Evolutionary conservation across 2,888 invertebrate species (phyloP).

Genomic region (Aricia artaxerxes): DNA sequence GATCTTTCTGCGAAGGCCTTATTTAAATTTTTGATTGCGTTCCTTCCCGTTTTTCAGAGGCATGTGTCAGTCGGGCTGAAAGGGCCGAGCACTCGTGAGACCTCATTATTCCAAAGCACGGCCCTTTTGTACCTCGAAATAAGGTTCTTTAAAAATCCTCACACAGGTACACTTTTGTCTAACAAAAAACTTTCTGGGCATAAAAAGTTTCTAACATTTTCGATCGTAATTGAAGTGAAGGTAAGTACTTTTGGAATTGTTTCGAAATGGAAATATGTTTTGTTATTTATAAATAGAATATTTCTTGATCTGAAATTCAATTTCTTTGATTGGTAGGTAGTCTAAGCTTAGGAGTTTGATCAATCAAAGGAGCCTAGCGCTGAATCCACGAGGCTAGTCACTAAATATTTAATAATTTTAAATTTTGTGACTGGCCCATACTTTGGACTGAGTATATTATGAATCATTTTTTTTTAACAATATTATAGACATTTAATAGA

Average conservation of each 20-base stretch:
- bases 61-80: slow-evolving; percentile 59
- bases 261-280: background rate
- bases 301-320: background rate
- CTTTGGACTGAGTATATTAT: too few species aligned
- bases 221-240: slow-evolving; percentile 20
- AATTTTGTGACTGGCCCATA: too few species aligned
- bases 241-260: background rate
- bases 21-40: slow-evolving; percentile 21
- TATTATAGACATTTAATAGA: too few species aligned
- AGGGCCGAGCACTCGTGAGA: slow-evolving; percentile 61
- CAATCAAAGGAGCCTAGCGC: too few species aligned
- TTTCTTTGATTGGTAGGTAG: background rate
- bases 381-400: too few species aligned
- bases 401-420: too few species aligned
- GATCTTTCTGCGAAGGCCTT: background rate
- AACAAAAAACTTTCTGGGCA: slow-evolving; percentile 38
- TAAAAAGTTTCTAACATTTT: slow-evolving; percentile 32
- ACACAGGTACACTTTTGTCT: slow-evolving; percentile 50
- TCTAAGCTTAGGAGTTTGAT: background rate
- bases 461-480: too few species aligned
- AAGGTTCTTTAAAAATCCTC: slow-evolving; percentile 77
- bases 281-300: background rate
- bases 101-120: slow-evolving; percentile 78
- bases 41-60: slow-evolving; percentile 33
- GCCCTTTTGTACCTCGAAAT: slow-evolving; percentile 73